Conservation (phyloP, 2,888 invertebrate genomes). For the Tanytarsus gracilentus region DNA sequence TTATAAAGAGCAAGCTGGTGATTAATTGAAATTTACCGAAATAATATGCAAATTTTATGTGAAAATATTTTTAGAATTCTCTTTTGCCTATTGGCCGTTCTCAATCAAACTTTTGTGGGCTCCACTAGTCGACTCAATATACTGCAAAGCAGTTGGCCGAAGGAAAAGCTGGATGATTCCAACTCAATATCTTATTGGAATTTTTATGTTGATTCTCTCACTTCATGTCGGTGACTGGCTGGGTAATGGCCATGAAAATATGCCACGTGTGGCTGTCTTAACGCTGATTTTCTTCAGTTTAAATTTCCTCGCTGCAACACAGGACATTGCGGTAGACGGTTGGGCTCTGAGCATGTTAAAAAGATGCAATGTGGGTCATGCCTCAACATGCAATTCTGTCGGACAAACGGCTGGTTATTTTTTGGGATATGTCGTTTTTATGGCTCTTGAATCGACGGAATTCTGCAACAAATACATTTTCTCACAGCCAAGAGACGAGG, state of each 20-base stretch:
- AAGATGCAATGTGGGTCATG: constrained; percentile 86
- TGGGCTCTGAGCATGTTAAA: neutral
- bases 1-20: constrained; percentile 74
- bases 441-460: constrained; percentile 89
- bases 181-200: constrained; percentile 80
- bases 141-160: constrained; percentile 61
- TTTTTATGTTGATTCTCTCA: constrained; percentile 84
- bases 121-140: neutral
- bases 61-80: constrained; percentile 41
- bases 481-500: constrained; percentile 56
- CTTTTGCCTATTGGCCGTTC: constrained; percentile 53
- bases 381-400: constrained; percentile 97
- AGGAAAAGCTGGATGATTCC: constrained; percentile 95
- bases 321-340: neutral
- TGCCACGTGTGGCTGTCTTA: constrained; percentile 16
- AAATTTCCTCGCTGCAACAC: neutral
- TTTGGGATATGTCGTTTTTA: constrained; percentile 89
- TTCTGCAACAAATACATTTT: constrained; percentile 93
- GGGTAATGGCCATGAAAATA: constrained; percentile 43
- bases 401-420: constrained; percentile 93
- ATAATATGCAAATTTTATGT: neutral
- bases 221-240: constrained; percentile 63
- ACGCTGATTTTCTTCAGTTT: neutral
- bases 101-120: neutral
- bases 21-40: neutral